Percentiles rank a stretch among this genome's conserved stretches.
Conservation (phyloP, 1,140 invertebrate species). For the Neocloeon triangulifer region DNA sequence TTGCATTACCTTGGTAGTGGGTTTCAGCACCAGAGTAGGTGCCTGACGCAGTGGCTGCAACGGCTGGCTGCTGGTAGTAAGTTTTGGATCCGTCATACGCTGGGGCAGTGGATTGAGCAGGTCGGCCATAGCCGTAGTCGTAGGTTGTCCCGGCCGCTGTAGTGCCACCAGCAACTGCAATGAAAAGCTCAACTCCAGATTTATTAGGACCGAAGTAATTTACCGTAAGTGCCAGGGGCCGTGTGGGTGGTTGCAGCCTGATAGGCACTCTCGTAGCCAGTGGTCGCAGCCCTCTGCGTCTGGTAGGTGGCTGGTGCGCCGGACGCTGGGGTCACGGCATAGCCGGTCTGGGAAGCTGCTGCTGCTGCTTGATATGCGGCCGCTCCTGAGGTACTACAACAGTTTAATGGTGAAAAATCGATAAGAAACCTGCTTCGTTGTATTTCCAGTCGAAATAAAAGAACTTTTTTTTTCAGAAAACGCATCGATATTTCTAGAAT, state of each 20-base stretch:
- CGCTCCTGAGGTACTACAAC: neutral
- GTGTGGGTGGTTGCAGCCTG: constrained; percentile 34
- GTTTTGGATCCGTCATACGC: constrained; percentile 38
- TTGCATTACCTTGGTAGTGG: constrained; percentile 36
- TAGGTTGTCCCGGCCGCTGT: constrained; percentile 28
- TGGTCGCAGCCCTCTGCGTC: constrained; percentile 45
- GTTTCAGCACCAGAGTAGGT: constrained; percentile 39
- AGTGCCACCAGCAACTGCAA: constrained; percentile 31
- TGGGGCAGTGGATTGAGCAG: constrained; percentile 25
- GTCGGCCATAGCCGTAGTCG: constrained; percentile 42
- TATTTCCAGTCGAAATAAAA: too few relatives aligned
- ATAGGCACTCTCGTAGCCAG: constrained; percentile 52
- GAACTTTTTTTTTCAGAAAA: too few relatives aligned
- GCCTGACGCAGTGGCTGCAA: constrained; percentile 33
- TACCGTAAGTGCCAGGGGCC: constrained; percentile 35
- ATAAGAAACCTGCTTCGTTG: too few relatives aligned
- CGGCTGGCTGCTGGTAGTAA: constrained; percentile 38
- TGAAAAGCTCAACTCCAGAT: constrained; percentile 5
- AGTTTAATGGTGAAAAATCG: too few relatives aligned
- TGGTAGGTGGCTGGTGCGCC: constrained; percentile 52
- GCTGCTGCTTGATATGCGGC: constrained; percentile 15
- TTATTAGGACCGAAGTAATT: neutral
- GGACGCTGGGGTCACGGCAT: constrained; percentile 49
- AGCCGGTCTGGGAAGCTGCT: constrained; percentile 46
- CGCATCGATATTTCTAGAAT: too few relatives aligned